These are phyloP conservation scores for Odontomachus brunneus DNA, from an alignment of 1,140 invertebrate species.

Conservation along the genomic window DNA sequence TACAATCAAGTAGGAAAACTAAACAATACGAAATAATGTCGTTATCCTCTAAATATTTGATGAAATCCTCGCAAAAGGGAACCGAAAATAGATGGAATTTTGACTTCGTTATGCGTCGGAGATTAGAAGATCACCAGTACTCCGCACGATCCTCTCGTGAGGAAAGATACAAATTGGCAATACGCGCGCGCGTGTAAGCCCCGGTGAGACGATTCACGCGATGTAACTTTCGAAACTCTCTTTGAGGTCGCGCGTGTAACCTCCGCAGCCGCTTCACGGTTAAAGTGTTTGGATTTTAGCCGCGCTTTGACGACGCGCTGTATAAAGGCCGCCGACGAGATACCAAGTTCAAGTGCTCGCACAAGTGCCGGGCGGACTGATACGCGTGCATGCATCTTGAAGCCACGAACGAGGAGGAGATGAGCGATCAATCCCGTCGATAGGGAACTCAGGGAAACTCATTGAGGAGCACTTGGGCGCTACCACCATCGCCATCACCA, in stretches of 20 bases:
- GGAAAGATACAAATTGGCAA: neutral
- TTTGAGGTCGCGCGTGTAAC: neutral
- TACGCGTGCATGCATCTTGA: slow-evolving; percentile 40
- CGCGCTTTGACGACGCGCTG: slow-evolving; percentile 11
- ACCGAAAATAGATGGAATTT: too few relatives aligned
- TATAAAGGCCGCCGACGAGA: slow-evolving; percentile 9
- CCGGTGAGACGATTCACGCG: neutral
- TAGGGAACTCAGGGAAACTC: slow-evolving; percentile 50
- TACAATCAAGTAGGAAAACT: too few relatives aligned
- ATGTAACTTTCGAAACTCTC: slow-evolving; percentile 3
- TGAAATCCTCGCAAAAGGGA: too few relatives aligned
- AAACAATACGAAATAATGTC: too few relatives aligned
- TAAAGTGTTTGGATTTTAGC: slow-evolving; percentile 14
- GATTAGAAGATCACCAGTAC: too few relatives aligned
- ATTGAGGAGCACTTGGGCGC: slow-evolving; percentile 45
- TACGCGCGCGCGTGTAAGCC: too few relatives aligned
- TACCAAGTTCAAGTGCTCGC: slow-evolving; percentile 49
- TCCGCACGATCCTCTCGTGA: neutral
- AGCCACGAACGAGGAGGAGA: slow-evolving; percentile 9
- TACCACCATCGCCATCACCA: neutral
- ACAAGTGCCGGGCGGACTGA: neutral
- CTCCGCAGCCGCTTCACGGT: neutral
- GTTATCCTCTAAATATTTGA: too few relatives aligned
- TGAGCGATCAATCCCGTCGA: slow-evolving; percentile 50
- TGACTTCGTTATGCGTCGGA: too few relatives aligned